phyloP scores from a whole-genome alignment of 2,797 vertebrate species.

The Chelonia mydas region DNA sequence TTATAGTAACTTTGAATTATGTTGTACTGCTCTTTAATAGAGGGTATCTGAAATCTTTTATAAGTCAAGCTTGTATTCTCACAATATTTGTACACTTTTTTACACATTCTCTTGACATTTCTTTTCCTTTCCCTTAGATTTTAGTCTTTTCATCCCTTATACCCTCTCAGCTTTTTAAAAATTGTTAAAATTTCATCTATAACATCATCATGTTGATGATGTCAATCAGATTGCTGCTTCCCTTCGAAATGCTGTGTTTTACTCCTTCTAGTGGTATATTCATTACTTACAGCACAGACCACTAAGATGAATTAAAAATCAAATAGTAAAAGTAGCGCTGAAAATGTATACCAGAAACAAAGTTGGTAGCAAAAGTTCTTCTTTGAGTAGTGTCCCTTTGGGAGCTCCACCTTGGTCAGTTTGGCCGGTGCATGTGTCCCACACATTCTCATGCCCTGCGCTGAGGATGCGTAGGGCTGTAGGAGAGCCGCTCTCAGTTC shows the following conservation, averaged over 20 bases:
- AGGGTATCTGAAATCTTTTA: neutral
- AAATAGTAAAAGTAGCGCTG: neutral
- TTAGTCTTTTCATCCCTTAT: neutral
- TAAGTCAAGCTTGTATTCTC: neutral
- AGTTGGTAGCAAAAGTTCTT: neutral
- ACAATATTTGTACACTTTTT: neutral
- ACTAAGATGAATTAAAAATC: neutral
- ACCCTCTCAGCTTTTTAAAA: neutral
- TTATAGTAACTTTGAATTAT: neutral
- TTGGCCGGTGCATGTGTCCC: too few relatives aligned
- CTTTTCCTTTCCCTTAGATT: neutral
- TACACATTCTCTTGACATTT: neutral
- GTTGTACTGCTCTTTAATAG: neutral
- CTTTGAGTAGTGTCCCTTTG: neutral
- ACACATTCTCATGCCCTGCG: too few relatives aligned
- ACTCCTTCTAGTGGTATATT: neutral
- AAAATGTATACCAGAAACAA: neutral
- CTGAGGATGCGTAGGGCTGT: too few relatives aligned
- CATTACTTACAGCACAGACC: neutral
- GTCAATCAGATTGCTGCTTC: neutral
- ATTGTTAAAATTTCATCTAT: neutral
- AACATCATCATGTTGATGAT: neutral
- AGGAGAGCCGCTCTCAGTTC: too few relatives aligned
- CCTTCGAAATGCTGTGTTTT: neutral
- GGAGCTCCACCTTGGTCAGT: neutral